Percentiles rank a stretch among this genome's conserved stretches.
Evolutionary conservation across 2,888 invertebrate genomes (phyloP).

Genomic region (Apodemia arnacis): DNA sequence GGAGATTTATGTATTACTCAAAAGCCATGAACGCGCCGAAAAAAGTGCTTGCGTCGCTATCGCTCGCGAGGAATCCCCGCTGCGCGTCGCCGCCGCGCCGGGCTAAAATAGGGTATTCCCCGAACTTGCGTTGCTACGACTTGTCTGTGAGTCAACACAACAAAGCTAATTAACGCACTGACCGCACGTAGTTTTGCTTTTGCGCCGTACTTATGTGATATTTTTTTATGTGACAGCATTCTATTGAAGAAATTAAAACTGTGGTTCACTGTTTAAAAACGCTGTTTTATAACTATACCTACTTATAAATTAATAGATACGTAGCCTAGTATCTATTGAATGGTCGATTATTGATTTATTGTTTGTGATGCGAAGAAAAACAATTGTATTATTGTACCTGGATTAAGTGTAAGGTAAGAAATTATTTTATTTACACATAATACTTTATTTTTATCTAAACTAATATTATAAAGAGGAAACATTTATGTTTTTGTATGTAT

Average conservation of each 20-base stretch:
- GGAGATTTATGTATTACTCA: no score
- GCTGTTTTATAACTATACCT: neutral
- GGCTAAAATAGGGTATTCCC: neutral
- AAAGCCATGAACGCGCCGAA: no score
- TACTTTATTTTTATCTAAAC: no score
- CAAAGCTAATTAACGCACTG: no score
- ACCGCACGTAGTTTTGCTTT: no score
- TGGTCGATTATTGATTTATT: conserved; percentile 20
- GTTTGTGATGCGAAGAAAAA: no score
- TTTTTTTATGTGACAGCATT: no score
- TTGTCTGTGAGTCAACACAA: no score
- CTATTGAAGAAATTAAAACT: neutral
- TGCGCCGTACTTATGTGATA: no score
- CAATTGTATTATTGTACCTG: conserved; percentile 19
- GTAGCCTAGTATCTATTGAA: conserved; percentile 5
- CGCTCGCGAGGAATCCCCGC: neutral
- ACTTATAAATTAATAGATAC: conserved; percentile 20
- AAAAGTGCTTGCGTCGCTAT: no score
- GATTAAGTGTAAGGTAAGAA: conserved; percentile 21
- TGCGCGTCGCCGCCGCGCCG: neutral
- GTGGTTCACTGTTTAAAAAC: conserved; percentile 15
- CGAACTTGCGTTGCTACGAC: neutral
- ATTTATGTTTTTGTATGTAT: no score
- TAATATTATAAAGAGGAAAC: no score
- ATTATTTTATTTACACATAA: conserved; percentile 15